phyloP scores from a whole-genome alignment of 2,797 vertebrate species.

The Spheniscus humboldti region DNA sequence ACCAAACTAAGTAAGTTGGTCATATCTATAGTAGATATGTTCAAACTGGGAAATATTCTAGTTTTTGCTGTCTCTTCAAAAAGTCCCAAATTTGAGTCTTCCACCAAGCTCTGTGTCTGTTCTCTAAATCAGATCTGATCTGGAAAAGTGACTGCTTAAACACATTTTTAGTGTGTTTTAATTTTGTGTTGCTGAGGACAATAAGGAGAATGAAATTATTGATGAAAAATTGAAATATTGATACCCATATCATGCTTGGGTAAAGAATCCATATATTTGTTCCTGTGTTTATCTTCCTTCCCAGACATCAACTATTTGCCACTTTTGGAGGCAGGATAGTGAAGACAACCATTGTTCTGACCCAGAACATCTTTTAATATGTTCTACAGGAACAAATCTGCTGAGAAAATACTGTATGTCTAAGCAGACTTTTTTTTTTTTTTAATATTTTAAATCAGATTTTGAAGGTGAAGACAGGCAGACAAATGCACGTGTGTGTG shows the following conservation, averaged over 20 bases:
- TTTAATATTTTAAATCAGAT: not conserved
- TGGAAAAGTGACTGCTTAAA: not conserved
- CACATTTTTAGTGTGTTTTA: not conserved
- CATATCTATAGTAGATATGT: not conserved
- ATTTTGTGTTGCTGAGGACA: not conserved
- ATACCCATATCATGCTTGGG: not conserved
- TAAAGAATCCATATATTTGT: not conserved
- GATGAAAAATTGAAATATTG: not conserved
- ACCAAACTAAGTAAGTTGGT: not conserved
- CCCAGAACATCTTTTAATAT: not conserved
- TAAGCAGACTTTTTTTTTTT: not conserved
- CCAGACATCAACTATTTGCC: not conserved
- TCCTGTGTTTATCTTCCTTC: not conserved
- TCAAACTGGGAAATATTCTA: not conserved
- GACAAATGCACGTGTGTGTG: not conserved
- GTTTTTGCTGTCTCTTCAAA: not conserved
- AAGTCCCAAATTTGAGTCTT: not conserved
- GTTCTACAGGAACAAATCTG: not conserved
- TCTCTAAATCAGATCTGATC: not conserved
- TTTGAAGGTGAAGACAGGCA: not conserved
- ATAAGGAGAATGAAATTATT: not conserved
- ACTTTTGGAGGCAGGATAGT: not conserved
- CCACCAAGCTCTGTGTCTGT: not conserved
- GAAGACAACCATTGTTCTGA: not conserved
- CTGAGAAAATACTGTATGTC: not conserved